phyloP scores from a whole-genome alignment of 1,140 invertebrate species.

The Lerema accius region DNA sequence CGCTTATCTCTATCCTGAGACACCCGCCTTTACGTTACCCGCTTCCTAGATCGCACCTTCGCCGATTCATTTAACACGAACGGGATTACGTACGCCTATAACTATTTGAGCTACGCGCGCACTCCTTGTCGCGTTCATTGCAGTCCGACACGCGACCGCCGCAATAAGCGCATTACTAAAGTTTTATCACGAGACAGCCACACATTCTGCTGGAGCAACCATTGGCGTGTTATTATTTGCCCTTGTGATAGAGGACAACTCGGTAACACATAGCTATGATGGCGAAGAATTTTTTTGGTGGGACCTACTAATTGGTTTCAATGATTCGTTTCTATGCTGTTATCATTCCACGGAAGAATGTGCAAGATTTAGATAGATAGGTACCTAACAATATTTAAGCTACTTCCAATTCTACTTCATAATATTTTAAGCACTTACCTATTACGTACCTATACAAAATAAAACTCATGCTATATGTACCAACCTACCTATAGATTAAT shows the following conservation, averaged over 20 bases:
- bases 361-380: too few species aligned
- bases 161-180: conserved; percentile 9
- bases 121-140: conserved; percentile 5
- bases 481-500: too few species aligned
- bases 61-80: conserved; percentile 5
- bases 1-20: conserved; percentile 30
- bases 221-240: conserved; percentile 5
- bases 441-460: too few species aligned
- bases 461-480: too few species aligned
- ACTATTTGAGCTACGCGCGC: not conserved
- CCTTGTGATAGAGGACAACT: conserved; percentile 11
- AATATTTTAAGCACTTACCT: too few species aligned
- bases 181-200: conserved; percentile 21
- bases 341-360: too few species aligned
- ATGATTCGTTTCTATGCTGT: too few species aligned
- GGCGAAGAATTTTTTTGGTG: too few species aligned
- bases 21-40: conserved; percentile 26
- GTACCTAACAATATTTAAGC: too few species aligned
- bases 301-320: too few species aligned
- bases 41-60: conserved; percentile 24
- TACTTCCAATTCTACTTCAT: too few species aligned
- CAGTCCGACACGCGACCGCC: conserved; percentile 8
- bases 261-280: conserved; percentile 2
- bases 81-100: conserved; percentile 16
- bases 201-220: conserved; percentile 1